Conservation (phyloP, 2,888 invertebrate species). For the Druceiella hillmani region DNA sequence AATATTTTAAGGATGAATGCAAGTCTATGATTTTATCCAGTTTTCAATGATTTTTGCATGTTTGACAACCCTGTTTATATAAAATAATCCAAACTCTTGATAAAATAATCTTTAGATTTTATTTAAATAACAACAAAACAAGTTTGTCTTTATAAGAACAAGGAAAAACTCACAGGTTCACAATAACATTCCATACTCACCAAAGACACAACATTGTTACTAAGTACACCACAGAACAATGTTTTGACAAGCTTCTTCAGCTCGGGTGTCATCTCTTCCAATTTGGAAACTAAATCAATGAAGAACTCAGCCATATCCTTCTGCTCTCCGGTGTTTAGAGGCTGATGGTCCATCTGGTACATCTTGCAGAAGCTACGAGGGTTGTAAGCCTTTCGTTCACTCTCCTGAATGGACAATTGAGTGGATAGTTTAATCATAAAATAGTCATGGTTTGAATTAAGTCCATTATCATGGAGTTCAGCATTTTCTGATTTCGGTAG, state of each 20-base stretch:
- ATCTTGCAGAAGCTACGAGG: slow-evolving; percentile 93
- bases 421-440: too few species aligned
- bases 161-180: not conserved
- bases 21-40: too few species aligned
- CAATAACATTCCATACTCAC: slow-evolving; percentile 39
- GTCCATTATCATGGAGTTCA: too few species aligned
- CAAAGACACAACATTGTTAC: slow-evolving; percentile 92
- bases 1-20: too few species aligned
- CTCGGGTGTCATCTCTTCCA: slow-evolving; percentile 93
- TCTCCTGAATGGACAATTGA: slow-evolving; percentile 62
- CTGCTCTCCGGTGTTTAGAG: slow-evolving; percentile 92
- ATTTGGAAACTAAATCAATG: slow-evolving; percentile 90
- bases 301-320: slow-evolving; percentile 99
- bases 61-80: too few species aligned
- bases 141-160: not conserved
- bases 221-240: slow-evolving; percentile 88
- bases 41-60: too few species aligned
- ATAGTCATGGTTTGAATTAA: too few species aligned
- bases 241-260: slow-evolving; percentile 85
- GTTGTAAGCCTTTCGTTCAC: slow-evolving; percentile 92
- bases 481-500: too few species aligned
- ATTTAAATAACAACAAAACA: slow-evolving; percentile 3
- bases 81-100: too few species aligned
- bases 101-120: too few species aligned
- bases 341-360: slow-evolving; percentile 96